Base-by-base conservation (phyloP, 2,888 invertebrate species). In the Perizoma affinitatum region DNA sequence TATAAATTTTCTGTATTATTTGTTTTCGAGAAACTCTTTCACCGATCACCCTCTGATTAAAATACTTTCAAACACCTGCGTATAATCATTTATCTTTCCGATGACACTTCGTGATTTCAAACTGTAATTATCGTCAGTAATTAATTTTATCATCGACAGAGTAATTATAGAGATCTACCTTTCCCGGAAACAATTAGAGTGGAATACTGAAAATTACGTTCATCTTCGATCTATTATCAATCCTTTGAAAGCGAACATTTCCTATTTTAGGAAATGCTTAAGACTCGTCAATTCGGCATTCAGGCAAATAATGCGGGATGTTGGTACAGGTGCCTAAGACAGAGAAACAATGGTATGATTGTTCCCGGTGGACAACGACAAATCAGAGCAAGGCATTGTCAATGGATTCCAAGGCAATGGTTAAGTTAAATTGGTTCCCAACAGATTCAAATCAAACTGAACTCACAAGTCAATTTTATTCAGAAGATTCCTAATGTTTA, bases 381-480 rank as follows among this genome's bases (percentile, higher is more conserved):
- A 58, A 57, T 59, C 63, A 55, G 55, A 66, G 58, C 57, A 51
- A 48, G 42, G 67, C 55, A 71, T 73, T 75, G 68, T 70, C 55
- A 10, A 49, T 55, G 63, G 61, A 67, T 63, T 53, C 58, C 63
- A 58, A 63, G 61, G 55, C 54, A 61, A 66, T 69, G 64, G 61
- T 61, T 65, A 78, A 83, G 72, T 83, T 80, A 80, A 84, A 84
- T 83, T 83, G 74, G 71, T 76, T 79, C 74, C 75, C 62, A 58
- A 62, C 70, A 62, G 72, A 66, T 65, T 75, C 34, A 55, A 52
- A 61, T 55, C 67, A 38, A 59, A 46, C 46, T 4, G 7, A 50
- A 44, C 11, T 56, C 22, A 41, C 42, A 43, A 46, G 11, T 40
- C n/a, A 11, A 43, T 38, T 55, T 41, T 42, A 49, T 34, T 22